Conservation (phyloP, 1,140 invertebrate species). For the Drosophila ercepeae region DNA sequence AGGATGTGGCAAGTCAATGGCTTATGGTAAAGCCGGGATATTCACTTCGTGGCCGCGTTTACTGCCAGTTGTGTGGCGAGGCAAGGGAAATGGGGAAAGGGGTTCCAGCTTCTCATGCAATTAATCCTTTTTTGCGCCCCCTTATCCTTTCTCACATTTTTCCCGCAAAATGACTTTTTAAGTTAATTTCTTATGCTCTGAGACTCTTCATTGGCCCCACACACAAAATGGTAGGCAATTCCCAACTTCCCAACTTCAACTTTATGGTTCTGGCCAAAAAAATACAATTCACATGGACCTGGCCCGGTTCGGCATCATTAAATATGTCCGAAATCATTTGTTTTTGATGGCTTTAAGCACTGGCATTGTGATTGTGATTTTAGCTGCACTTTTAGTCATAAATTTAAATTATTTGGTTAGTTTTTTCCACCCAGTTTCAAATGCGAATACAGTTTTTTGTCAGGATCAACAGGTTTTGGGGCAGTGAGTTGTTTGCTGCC, state of each 20-base stretch:
- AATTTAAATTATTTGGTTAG: slow-evolving; percentile 21
- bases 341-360: not conserved
- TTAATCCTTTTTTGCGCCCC: slow-evolving; percentile 73
- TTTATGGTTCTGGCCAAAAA: too few species aligned
- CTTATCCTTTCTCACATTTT: slow-evolving; percentile 39
- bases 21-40: slow-evolving; percentile 77
- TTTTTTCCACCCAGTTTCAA: not conserved
- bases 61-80: slow-evolving; percentile 18
- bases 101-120: slow-evolving; percentile 52
- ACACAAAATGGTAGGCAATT: not conserved
- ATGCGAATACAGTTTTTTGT: slow-evolving; percentile 2
- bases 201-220: slow-evolving; percentile 51
- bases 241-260: not conserved
- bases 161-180: slow-evolving; percentile 77
- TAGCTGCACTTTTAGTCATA: slow-evolving; percentile 1
- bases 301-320: not conserved
- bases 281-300: too few species aligned
- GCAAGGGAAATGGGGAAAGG: not conserved
- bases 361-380: not conserved
- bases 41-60: slow-evolving; percentile 51
- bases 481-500: slow-evolving; percentile 19
- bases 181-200: slow-evolving; percentile 74
- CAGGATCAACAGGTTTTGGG: slow-evolving; percentile 24
- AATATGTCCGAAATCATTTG: slow-evolving; percentile 5
- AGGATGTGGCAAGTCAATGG: slow-evolving; percentile 79